Evolutionary conservation across 35 echinoderm and acorn worm genomes (phyloP), one percentile per base, ranked within the genome.

Genomic region (Anneissia japonica): DNA sequence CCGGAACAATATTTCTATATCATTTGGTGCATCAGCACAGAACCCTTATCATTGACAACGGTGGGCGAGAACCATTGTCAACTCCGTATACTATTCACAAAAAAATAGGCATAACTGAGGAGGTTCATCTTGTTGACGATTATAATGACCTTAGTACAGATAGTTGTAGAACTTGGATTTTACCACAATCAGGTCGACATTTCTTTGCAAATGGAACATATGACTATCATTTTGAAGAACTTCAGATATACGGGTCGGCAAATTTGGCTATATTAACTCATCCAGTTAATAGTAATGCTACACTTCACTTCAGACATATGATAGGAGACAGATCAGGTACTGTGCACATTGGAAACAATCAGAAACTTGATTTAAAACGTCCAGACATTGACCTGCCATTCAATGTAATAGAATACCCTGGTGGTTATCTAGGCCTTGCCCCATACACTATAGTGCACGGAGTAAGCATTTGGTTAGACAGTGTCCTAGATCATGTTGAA

Each of bases 331-430:
- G 93, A 30, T 89, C 90, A 19, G 93, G 90, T 21, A 96, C 93
- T 37, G 81, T 96, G 12, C 93, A 96, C 56, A 86, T 96, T 79
- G 90, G 90, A 1, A 39, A 74, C 21, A 96, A 92, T 36, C 93
- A 92, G 36, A 74, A 45, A 10, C 37, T 96, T 32, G 87, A 96
- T 74, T 83, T 96, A 10, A 46, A 92, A 74, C 74, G 93, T 77
- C 93, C 90, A 7, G 93, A 91, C 37, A 96, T 96, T 77, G 93
- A 96, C 36, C 74, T 96, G 32, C 93, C 93, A 28, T 96, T 96
- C 56, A 92, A 40, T 51, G 90, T 87, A 35, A 87, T 90, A 36
- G 93, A 92, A 21, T 96, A 96, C 46, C 81, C 78, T 4, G 87
- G 90, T 35, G 93, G 93, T 0, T 96, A 82, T 75, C 79, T 96